Evolutionary conservation across 1,140 invertebrate genomes (phyloP).

Genomic region (Megathymus violae): DNA sequence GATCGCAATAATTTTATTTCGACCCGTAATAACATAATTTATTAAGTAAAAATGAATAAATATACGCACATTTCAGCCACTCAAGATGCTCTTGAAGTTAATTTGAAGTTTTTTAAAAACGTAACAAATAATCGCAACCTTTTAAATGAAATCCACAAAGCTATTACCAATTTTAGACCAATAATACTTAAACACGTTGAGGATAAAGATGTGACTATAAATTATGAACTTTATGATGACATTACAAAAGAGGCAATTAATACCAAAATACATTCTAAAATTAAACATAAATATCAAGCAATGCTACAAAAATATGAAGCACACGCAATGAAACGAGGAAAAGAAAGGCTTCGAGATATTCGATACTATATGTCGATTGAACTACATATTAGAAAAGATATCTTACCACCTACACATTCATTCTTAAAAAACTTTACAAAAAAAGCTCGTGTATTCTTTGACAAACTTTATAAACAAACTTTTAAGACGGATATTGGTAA

Average conservation of each 20-base stretch:
- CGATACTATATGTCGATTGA: background rate
- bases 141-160: conserved; percentile 7
- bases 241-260: background rate
- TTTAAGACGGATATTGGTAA: conserved; percentile 28
- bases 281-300: background rate
- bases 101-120: conserved; percentile 15
- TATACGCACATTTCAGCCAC: background rate
- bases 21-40: too few relatives aligned
- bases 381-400: conserved; percentile 3
- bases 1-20: too few relatives aligned
- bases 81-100: background rate
- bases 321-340: conserved; percentile 8
- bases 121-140: background rate
- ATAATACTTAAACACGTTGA: background rate
- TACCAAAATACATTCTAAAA: conserved; percentile 2
- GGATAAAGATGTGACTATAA: background rate
- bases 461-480: background rate
- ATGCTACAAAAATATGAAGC: conserved; percentile 9
- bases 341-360: background rate
- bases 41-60: too few relatives aligned
- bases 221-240: background rate
- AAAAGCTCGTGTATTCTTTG: conserved; percentile 1
- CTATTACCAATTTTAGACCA: conserved; percentile 2
- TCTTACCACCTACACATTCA: background rate
- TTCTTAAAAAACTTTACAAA: conserved; percentile 1